Evolutionary conservation across 2,888 invertebrate genomes (phyloP).

Genomic region (Rosalia funebris): DNA sequence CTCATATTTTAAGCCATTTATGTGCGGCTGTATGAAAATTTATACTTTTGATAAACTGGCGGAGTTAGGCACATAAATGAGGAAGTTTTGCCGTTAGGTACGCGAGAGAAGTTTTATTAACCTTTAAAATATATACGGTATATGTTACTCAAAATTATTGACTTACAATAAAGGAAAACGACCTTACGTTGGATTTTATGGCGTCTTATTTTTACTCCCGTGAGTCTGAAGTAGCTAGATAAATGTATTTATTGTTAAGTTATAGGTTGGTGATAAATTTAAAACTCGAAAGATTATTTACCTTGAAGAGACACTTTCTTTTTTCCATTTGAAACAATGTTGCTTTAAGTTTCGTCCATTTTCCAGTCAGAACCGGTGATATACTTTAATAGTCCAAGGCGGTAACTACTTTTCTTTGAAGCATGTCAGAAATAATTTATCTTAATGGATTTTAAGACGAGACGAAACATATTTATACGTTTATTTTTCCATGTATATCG

Average conservation of each 20-base stretch:
- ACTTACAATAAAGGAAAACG: conserved; percentile 30
- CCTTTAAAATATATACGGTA: conserved; percentile 21
- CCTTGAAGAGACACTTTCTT: conserved; percentile 17
- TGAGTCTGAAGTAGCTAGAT: conserved; percentile 26
- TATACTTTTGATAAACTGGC: conserved; percentile 27
- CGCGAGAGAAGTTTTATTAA: conserved; percentile 22
- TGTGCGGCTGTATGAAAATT: conserved; percentile 5
- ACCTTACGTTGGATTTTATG: conserved; percentile 18
- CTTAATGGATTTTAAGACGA: not conserved
- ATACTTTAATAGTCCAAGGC: too few relatives aligned
- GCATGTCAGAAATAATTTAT: not conserved
- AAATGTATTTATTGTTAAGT: conserved; percentile 34
- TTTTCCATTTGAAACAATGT: conserved; percentile 25
- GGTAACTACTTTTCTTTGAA: too few relatives aligned
- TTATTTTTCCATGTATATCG: not conserved
- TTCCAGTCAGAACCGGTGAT: not conserved
- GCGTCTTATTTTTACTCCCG: conserved; percentile 19
- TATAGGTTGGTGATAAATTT: conserved; percentile 31
- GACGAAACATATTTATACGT: not conserved
- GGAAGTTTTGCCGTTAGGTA: conserved; percentile 18
- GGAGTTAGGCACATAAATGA: conserved; percentile 26
- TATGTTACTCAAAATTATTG: conserved; percentile 19
- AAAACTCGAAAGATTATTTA: conserved; percentile 21
- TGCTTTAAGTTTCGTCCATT: not conserved
- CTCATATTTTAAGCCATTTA: conserved; percentile 8